Conservation (phyloP, 2,113 vertebrate genomes). For the Passerina amoena region DNA sequence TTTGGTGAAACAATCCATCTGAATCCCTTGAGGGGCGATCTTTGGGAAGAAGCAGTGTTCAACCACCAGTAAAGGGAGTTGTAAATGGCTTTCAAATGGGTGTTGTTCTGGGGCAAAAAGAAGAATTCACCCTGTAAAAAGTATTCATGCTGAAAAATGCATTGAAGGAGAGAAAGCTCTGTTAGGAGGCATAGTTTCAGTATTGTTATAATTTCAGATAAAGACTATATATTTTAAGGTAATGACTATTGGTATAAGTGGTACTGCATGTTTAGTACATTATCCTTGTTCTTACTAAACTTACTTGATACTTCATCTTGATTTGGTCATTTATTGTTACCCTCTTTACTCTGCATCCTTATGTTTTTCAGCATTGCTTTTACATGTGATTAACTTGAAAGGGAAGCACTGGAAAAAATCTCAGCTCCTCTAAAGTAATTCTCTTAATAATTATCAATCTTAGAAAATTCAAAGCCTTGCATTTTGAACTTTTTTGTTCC, state of each 20-base stretch:
- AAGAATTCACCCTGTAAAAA: background rate
- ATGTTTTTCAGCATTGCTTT: background rate
- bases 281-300: background rate
- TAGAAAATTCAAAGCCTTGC: background rate
- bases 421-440: background rate
- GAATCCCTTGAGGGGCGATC: constrained; percentile 21
- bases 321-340: background rate
- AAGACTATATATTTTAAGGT: background rate
- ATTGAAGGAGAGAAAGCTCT: background rate
- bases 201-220: background rate
- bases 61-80: background rate
- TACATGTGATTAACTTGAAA: background rate
- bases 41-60: constrained; percentile 33
- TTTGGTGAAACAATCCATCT: constrained; percentile 64
- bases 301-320: background rate
- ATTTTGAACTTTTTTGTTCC: background rate
- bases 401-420: background rate
- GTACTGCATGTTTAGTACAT: background rate
- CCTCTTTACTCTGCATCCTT: background rate
- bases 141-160: constrained; percentile 4
- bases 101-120: constrained; percentile 14
- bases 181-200: background rate
- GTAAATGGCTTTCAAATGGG: constrained; percentile 56
- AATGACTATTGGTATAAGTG: background rate
- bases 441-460: background rate